Evolutionary conservation across 1,140 invertebrate species (phyloP), one percentile per base, ranked within the genome.

Genomic region (Macrosteles quadrilineatus): DNA sequence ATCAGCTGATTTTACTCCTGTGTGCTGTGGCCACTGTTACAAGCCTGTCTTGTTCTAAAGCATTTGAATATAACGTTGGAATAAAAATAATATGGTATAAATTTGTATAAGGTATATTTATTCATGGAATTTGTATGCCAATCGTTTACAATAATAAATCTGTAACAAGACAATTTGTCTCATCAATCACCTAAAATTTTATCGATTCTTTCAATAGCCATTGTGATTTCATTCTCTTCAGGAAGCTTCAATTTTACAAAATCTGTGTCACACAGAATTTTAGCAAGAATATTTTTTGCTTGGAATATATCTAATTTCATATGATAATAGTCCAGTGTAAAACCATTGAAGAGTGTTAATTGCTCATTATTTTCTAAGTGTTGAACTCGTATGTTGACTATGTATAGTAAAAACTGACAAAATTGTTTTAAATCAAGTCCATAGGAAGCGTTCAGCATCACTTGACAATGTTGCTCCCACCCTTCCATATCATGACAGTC

Each of bases 381-480:
- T 23, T 80, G 72, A 30, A 89, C 76, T 73, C 89, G 79, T 74
- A 80, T 82, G 40, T 80, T 68, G 23, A 85, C 84, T 75, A 93
- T 90, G 72, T 84, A 86, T 64, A 82, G 80, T 55, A 94, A 75
- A 75, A 94, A 87, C 47, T 87, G 77, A 66, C 86, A 84, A 81
- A 94, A 93, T 67, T 90, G 86, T 62, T 78, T 74, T 80, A 88
- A 92, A 81, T 97, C 87, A 77, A 97, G 91, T 50, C 96, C 95
- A 84, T 90, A 92, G 21, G 88, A 86, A 23, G 89, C 87, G 80
- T 90, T 90, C 40, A 97, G 80, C 80, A 97, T 88, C 1, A 90
- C 73, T 81, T 96, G 91, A 79, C 92, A 94, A 73, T 93, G 90
- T 30, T 85, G 80, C 31, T 81, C 76, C 86, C 88, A 95, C 72